Percentiles rank a stretch among this genome's conserved stretches.
Conservation (phyloP, 2,888 invertebrate genomes). For the Tolmerus cingulatus region DNA sequence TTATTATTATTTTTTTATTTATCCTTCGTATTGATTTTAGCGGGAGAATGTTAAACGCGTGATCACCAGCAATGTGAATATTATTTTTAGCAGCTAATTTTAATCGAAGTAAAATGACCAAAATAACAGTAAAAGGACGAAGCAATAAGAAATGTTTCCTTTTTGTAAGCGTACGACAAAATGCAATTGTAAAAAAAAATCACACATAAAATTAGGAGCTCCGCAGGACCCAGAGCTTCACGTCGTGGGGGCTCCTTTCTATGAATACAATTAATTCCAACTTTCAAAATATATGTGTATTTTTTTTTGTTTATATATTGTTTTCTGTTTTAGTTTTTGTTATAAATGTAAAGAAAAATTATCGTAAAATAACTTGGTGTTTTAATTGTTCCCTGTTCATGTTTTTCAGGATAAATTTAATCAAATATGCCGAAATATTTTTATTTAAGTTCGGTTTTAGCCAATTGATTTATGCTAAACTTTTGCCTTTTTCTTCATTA, state of each 20-base stretch:
- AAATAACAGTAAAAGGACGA: neutral
- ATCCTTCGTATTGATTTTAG: neutral
- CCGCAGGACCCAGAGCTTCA: neutral
- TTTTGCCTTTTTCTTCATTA: too few relatives aligned
- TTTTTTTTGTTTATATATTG: slow-evolving; percentile 26
- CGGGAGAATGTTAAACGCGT: neutral
- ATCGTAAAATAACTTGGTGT: slow-evolving; percentile 6
- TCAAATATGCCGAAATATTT: too few relatives aligned
- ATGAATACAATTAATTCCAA: slow-evolving; percentile 10
- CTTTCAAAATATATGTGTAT: slow-evolving; percentile 16
- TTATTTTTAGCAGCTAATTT: neutral
- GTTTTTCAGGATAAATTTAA: neutral
- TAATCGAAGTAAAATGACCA: neutral
- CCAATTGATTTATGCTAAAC: too few relatives aligned
- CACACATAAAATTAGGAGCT: neutral
- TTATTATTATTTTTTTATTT: neutral
- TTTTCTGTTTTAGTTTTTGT: slow-evolving; percentile 30
- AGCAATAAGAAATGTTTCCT: neutral
- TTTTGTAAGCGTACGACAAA: neutral
- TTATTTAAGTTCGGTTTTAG: too few relatives aligned
- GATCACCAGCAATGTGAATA: neutral
- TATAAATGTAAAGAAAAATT: slow-evolving; percentile 35
- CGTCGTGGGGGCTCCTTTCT: neutral
- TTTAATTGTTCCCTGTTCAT: neutral
- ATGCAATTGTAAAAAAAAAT: neutral